A percentile compares a stretch with the other conserved stretches of the same genome.
Conservation (phyloP, 2,113 vertebrate species). For the Austrofundulus limnaeus region DNA sequence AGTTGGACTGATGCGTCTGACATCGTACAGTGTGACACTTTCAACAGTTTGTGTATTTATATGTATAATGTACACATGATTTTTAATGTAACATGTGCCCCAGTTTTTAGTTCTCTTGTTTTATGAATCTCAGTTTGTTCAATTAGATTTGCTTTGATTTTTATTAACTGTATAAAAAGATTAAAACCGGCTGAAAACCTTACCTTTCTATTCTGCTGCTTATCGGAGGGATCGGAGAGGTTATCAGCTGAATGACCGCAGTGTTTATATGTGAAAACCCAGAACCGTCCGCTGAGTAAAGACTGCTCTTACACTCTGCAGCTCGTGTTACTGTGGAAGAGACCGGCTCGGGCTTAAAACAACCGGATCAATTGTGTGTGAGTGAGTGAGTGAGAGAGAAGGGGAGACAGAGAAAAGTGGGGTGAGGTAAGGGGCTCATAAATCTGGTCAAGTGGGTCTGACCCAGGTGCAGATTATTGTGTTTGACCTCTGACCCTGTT, state of each 20-base stretch:
- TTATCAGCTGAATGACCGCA: not conserved
- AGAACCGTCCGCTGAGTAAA: slow-evolving; percentile 4
- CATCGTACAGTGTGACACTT: too few species aligned
- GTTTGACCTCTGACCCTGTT: slow-evolving; percentile 52
- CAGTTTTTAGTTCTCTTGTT: too few species aligned
- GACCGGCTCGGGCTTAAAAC: slow-evolving; percentile 43
- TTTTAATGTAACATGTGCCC: too few species aligned
- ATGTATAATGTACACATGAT: too few species aligned
- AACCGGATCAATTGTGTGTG: slow-evolving; percentile 27
- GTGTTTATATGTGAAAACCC: not conserved
- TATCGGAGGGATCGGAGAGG: not conserved
- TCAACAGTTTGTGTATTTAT: too few species aligned
- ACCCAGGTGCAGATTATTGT: slow-evolving; percentile 64
- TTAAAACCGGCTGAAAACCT: not conserved
- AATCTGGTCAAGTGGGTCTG: slow-evolving; percentile 69
- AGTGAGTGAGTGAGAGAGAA: not conserved
- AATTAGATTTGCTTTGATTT: not conserved
- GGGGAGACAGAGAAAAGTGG: too few species aligned
- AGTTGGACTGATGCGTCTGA: too few species aligned
- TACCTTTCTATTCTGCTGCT: not conserved
- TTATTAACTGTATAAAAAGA: not conserved
- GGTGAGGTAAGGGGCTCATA: slow-evolving; percentile 68
- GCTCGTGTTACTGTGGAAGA: slow-evolving; percentile 35
- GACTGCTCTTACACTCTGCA: slow-evolving; percentile 19
- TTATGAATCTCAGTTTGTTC: too few species aligned